A percentile compares a stretch with the other conserved stretches of the same genome.
These are phyloP conservation scores for Anastrepha ludens DNA, from an alignment of 1,140 invertebrate species.

Conservation along the genomic window DNA sequence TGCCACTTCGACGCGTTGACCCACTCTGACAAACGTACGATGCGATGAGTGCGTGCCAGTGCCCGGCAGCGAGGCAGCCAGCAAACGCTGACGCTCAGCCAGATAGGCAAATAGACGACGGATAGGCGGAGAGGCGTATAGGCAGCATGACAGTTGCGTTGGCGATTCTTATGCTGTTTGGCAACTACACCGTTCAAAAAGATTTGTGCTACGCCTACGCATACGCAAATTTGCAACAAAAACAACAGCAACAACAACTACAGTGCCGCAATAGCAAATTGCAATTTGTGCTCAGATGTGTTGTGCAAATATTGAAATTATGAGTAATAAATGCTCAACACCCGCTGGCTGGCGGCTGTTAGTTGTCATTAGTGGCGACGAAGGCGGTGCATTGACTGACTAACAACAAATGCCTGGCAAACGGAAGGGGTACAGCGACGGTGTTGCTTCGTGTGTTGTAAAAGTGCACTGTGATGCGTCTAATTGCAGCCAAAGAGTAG, in stretches of 20 bases:
- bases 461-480: slow-evolving; percentile 28
- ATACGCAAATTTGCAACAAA: slow-evolving; percentile 20
- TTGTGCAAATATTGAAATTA: slow-evolving; percentile 49
- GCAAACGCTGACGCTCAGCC: too few relatives aligned
- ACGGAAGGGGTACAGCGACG: background rate
- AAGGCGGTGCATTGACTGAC: background rate
- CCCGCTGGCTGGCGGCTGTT: slow-evolving; percentile 2
- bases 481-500: background rate
- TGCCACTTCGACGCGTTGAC: slow-evolving; percentile 17
- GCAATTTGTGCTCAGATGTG: background rate
- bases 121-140: background rate
- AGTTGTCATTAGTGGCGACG: slow-evolving; percentile 46
- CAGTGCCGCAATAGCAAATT: background rate
- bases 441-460: background rate
- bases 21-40: slow-evolving; percentile 17
- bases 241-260: slow-evolving; percentile 14
- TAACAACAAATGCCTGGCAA: background rate
- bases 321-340: slow-evolving; percentile 49
- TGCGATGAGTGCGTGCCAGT: background rate
- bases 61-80: background rate
- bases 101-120: background rate
- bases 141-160: background rate
- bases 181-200: background rate
- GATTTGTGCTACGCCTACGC: slow-evolving; percentile 21
- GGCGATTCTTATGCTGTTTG: background rate